Evolutionary conservation across 2,888 invertebrate genomes (phyloP).

Genomic region (Deladenus siricidicola): DNA sequence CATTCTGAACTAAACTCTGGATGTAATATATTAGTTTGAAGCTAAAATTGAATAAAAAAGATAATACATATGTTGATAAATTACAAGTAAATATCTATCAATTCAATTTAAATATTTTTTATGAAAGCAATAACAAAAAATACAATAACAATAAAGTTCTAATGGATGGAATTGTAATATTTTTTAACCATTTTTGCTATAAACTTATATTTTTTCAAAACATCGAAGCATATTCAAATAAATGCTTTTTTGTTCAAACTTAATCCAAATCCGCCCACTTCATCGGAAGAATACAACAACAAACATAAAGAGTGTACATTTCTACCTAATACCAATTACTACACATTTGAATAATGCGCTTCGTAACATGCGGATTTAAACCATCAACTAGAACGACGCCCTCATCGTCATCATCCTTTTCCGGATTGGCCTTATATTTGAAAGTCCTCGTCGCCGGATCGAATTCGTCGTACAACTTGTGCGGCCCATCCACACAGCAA

Average conservation of each 20-base stretch:
- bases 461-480: constrained; percentile 15
- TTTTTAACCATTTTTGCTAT: not conserved
- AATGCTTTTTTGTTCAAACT: no score
- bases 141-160: not conserved
- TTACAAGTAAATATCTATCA: no score
- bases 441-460: constrained; percentile 3
- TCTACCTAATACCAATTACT: not conserved
- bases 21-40: no score
- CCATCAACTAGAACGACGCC: not conserved
- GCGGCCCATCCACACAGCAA: constrained; percentile 17
- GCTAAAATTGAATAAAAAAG: no score
- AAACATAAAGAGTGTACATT: constrained; percentile 2
- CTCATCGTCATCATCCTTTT: not conserved
- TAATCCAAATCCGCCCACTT: no score
- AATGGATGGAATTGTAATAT: not conserved
- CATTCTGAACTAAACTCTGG: no score
- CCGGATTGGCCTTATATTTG: not conserved
- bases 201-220: not conserved
- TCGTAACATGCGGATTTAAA: constrained; percentile 9
- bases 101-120: no score
- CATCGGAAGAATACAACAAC: no score
- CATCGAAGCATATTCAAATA: no score
- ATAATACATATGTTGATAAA: no score
- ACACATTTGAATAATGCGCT: constrained; percentile 16
- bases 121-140: not conserved